Percentiles rank a stretch among this genome's conserved stretches.
Evolutionary conservation across 2,888 invertebrate species (phyloP).

Genomic region (Morpho deidamia): DNA sequence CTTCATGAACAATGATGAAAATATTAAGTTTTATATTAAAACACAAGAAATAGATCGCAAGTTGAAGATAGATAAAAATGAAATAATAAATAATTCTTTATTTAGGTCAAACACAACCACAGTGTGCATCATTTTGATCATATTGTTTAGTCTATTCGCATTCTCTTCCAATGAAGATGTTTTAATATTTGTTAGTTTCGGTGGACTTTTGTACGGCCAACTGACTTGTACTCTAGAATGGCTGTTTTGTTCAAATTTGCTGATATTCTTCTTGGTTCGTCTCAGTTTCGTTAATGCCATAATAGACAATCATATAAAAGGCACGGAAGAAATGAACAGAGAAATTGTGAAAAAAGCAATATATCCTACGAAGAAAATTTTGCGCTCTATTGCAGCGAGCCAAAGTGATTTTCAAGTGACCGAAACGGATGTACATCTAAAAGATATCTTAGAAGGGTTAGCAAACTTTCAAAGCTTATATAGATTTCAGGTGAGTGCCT

Average conservation of each 20-base stretch:
- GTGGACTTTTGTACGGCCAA: constrained; percentile 27
- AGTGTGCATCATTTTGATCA: constrained; percentile 21
- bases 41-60: constrained; percentile 49
- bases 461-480: constrained; percentile 30
- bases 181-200: constrained; percentile 6
- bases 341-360: constrained; percentile 11
- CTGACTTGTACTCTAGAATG: constrained; percentile 40
- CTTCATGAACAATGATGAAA: constrained; percentile 41
- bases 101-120: constrained; percentile 28
- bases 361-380: constrained; percentile 25
- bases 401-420: constrained; percentile 35
- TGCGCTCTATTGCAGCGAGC: constrained; percentile 35
- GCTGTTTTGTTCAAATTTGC: constrained; percentile 36
- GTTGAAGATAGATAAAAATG: constrained; percentile 41
- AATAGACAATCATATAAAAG: constrained; percentile 39
- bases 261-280: constrained; percentile 41
- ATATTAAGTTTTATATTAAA: constrained; percentile 41
- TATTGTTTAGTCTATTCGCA: constrained; percentile 18
- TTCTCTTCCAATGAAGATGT: constrained; percentile 13
- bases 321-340: not conserved
- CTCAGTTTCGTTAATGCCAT: constrained; percentile 45
- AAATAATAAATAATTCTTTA: constrained; percentile 30
- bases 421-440: constrained; percentile 31
- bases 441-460: constrained; percentile 31
- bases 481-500: constrained; percentile 27